phyloP scores from a whole-genome alignment of 2,113 vertebrate species.

The Pelmatolapia mariae region DNA sequence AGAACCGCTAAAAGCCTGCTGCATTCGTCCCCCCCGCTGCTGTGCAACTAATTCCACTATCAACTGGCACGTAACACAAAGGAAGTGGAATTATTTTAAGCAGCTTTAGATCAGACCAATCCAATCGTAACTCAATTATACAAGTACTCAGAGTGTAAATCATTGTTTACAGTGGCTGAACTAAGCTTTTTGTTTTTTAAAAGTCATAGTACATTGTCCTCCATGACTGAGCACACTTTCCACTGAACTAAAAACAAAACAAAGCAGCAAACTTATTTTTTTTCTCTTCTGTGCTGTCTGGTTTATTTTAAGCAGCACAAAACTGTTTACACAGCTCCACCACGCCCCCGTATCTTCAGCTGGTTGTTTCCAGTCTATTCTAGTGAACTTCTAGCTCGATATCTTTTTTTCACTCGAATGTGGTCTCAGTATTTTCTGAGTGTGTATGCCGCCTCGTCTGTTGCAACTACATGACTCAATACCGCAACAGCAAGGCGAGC shows the following conservation, averaged over 20 bases:
- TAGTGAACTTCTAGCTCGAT: neutral
- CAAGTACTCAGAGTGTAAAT: neutral
- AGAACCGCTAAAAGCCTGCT: neutral
- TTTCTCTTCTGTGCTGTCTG: neutral
- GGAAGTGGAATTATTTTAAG: neutral
- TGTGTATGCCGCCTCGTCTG: neutral
- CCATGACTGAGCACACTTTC: neutral
- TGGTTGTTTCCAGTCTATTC: neutral
- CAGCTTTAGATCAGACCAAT: neutral
- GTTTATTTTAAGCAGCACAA: conserved; percentile 9
- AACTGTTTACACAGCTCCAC: neutral
- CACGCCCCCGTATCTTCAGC: neutral
- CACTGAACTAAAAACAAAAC: neutral
- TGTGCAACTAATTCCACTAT: neutral
- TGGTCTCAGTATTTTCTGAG: neutral
- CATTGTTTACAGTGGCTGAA: neutral
- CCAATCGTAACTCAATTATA: too few relatives aligned
- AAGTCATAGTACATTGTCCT: neutral
- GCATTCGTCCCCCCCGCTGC: neutral
- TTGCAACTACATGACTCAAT: neutral
- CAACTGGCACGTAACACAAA: neutral
- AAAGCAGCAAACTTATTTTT: neutral
- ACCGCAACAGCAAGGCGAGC: neutral
- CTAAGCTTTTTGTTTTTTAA: neutral
- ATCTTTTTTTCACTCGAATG: neutral